These are phyloP conservation scores for Elgaria multicarinata DNA, from an alignment of 2,113 vertebrate genomes.

Conservation along the genomic window DNA sequence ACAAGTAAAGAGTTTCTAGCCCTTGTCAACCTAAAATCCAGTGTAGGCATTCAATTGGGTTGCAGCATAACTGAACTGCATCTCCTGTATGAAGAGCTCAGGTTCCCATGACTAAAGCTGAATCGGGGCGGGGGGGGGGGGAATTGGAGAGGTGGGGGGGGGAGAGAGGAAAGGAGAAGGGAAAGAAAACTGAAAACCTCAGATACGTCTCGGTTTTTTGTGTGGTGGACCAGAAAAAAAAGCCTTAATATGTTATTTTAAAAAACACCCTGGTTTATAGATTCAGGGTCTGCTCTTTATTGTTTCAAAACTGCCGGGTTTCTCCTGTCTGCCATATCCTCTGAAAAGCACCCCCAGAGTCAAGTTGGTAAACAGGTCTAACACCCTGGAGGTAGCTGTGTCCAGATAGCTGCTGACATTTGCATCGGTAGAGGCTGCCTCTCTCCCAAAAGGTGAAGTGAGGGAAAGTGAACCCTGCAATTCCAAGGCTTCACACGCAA, in stretches of 20 bases:
- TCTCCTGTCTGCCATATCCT: slow-evolving; percentile 53
- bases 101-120: slow-evolving; percentile 26
- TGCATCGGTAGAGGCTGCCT: slow-evolving; percentile 40
- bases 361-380: slow-evolving; percentile 48
- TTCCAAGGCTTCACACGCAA: slow-evolving; percentile 32
- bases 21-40: slow-evolving; percentile 67
- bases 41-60: slow-evolving; percentile 41
- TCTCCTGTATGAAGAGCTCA: slow-evolving; percentile 34
- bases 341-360: slow-evolving; percentile 52
- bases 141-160: not conserved
- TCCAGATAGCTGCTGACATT: slow-evolving; percentile 42
- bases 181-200: not conserved
- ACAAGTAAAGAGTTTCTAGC: slow-evolving; percentile 61
- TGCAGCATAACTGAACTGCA: slow-evolving; percentile 48
- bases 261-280: slow-evolving; percentile 24
- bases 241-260: not conserved
- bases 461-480: slow-evolving; percentile 17
- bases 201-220: slow-evolving; percentile 16
- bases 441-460: slow-evolving; percentile 29
- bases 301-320: slow-evolving; percentile 48
- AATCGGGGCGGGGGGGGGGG: not conserved
- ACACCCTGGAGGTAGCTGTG: slow-evolving; percentile 64
- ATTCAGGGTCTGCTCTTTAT: slow-evolving; percentile 21
- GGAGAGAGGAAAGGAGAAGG: not conserved
- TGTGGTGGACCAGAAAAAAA: slow-evolving; percentile 33